These are phyloP conservation scores for Armadillidium nasatum DNA, from an alignment of 1,140 invertebrate species.

Conservation along the genomic window DNA sequence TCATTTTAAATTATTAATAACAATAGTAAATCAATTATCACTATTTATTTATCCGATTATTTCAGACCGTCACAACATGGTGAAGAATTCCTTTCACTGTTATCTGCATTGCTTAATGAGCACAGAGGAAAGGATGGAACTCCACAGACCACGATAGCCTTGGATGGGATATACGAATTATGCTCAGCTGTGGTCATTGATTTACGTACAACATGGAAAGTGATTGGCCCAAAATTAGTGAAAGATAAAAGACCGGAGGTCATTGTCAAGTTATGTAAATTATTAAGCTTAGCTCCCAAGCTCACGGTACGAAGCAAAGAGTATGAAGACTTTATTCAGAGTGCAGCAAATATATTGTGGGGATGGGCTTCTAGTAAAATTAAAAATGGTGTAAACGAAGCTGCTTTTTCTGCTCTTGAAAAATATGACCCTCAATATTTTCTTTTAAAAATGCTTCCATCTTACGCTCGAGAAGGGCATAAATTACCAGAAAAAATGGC, in stretches of 20 bases:
- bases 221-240: constrained; percentile 54
- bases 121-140: constrained; percentile 48
- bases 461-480: constrained; percentile 51
- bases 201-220: constrained; percentile 57
- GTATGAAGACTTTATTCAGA: constrained; percentile 50
- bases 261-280: constrained; percentile 48
- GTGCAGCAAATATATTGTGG: constrained; percentile 56
- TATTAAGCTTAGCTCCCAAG: constrained; percentile 49
- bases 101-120: constrained; percentile 58
- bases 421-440: constrained; percentile 53
- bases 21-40: no score
- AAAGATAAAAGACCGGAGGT: constrained; percentile 54
- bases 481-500: constrained; percentile 51
- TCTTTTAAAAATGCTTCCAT: constrained; percentile 51
- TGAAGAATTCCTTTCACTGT: constrained; percentile 57
- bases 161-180: constrained; percentile 57
- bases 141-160: constrained; percentile 49
- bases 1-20: no score
- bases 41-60: no score
- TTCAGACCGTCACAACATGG: constrained; percentile 56
- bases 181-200: constrained; percentile 57
- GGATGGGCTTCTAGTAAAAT: constrained; percentile 49
- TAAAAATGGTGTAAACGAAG: constrained; percentile 51
- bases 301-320: constrained; percentile 23
- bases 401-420: constrained; percentile 55